phyloP scores from a whole-genome alignment of 2,888 invertebrate genomes.

The Harpagoxenus sublaevis region DNA sequence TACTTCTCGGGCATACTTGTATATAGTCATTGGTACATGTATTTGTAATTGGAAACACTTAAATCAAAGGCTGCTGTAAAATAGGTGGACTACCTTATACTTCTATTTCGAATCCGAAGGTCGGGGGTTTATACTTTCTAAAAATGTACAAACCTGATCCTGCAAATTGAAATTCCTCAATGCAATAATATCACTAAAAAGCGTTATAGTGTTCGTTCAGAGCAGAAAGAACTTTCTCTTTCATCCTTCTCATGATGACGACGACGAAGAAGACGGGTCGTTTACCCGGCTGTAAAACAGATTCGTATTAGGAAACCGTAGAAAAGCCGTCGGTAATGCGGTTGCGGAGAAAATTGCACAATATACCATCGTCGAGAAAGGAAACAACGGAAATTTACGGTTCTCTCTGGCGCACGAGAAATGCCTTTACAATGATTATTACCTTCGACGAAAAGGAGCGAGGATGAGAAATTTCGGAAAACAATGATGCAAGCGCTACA shows the following conservation, averaged over 20 bases:
- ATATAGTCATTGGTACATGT: neutral
- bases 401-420: neutral
- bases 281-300: constrained; percentile 12
- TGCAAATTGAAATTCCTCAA: neutral
- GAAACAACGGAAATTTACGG: neutral
- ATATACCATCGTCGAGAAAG: constrained; percentile 12
- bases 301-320: constrained; percentile 11
- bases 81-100: neutral
- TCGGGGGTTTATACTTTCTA: neutral
- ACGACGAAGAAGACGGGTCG: neutral
- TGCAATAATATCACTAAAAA: neutral
- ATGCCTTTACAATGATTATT: constrained; percentile 28
- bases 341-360: neutral
- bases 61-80: neutral
- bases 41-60: neutral
- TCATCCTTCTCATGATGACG: neutral
- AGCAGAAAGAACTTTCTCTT: neutral
- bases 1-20: neutral
- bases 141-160: neutral
- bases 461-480: constrained; percentile 56
- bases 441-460: neutral
- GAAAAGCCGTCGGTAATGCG: neutral
- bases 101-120: neutral
- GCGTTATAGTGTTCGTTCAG: neutral
- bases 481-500: constrained; percentile 31